Evolutionary conservation across 2,113 vertebrate genomes (phyloP), one percentile per base, ranked within the genome.

Genomic region (Muntiacus muntjak): DNA sequence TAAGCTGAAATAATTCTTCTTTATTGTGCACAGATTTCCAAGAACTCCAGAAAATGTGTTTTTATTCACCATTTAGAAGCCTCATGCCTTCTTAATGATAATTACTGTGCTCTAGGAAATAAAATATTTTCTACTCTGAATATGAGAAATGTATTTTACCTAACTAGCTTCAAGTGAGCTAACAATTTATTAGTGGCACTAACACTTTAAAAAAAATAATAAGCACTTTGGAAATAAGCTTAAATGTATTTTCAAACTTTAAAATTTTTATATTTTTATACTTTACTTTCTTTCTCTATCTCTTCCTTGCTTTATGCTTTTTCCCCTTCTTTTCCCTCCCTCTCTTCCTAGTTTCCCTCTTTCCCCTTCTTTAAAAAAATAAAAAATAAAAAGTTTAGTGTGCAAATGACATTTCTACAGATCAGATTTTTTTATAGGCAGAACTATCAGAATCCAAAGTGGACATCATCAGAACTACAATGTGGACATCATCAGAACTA

Each of bases 91-190:
- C 64, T 87, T 87, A 86, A 40, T 40, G 52, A n/a, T 90, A 93
- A 90, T 92, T 87, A 86, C 36, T 87, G 6, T 92, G 36, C n/a
- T 94, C 71, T 55, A 94, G 57, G 45, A 97, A 95, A 94, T 93
- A 90, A 93, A 95, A 78, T 55, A 67, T 86, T 58, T 92, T 96
- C 43, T 89, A 21, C 28, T 82, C 50, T 40, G 54, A 86, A 78
- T 45, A 74, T 94, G 17, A 82, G 23, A 92, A 87, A 83, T 0
- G 5, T 76, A n/a, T 76, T 82, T 96, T 81, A 86, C 19, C n/a
- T 93, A 81, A 62, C 2, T 58, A 82, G 26, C 16, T 83, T 96
- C n/a, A 52, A 84, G 40, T 83, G 19, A 90, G n/a, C 47, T 45
- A n/a, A 50, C 25, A 67, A 90, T 78, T 25, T 89, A 57, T 81